Evolutionary conservation across 2,113 vertebrate species (phyloP).

Genomic region (Solea senegalensis): DNA sequence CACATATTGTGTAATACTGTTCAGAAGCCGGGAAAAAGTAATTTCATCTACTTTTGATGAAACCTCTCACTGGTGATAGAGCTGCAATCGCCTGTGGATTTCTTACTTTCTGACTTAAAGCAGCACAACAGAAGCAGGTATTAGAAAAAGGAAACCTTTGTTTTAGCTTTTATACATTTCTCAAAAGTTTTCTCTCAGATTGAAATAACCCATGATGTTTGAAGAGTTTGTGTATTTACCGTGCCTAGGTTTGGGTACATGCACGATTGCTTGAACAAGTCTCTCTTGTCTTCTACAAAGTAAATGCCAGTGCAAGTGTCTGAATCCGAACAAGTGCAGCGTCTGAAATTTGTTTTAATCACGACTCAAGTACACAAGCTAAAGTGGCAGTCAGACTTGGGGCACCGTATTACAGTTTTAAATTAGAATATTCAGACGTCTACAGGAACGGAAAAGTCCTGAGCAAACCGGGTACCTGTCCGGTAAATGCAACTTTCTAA

Average conservation of each 20-base stretch:
- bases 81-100: constrained; percentile 38
- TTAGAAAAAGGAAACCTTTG: constrained; percentile 31
- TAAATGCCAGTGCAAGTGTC: constrained; percentile 27
- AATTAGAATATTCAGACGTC: constrained; percentile 25
- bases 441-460: constrained; percentile 24
- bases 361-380: neutral
- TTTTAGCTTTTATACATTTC: neutral
- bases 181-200: constrained; percentile 3
- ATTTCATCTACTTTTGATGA: constrained; percentile 51
- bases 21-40: constrained; percentile 38
- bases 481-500: constrained; percentile 50
- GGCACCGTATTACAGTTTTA: neutral
- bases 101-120: constrained; percentile 50
- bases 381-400: neutral
- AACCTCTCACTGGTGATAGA: constrained; percentile 30
- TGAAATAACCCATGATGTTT: neutral
- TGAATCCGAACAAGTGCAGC: constrained; percentile 25
- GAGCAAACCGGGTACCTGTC: constrained; percentile 61
- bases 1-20: constrained; percentile 21
- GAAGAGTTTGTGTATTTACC: constrained; percentile 11
- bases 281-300: constrained; percentile 3
- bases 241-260: neutral
- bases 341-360: constrained; percentile 20
- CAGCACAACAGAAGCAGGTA: constrained; percentile 48
- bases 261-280: neutral